phyloP scores from a whole-genome alignment of 2,888 invertebrate genomes.

The Suillia variegata region DNA sequence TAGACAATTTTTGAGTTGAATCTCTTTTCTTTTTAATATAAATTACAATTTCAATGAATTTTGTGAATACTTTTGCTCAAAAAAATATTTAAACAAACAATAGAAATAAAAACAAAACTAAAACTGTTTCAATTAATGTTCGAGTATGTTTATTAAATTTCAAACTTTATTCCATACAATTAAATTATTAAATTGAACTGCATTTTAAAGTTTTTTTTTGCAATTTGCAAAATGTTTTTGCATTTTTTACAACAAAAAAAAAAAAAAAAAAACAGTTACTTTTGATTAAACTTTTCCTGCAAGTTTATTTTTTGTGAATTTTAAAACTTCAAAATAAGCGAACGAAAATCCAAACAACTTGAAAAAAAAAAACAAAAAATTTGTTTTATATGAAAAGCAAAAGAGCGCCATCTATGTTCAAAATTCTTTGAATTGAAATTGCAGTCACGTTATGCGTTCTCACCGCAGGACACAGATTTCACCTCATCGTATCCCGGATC shows the following conservation, averaged over 20 bases:
- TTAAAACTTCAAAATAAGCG: conserved; percentile 6
- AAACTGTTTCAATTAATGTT: conserved; percentile 1
- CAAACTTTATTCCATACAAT: too few species aligned
- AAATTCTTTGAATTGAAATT: conserved; percentile 55
- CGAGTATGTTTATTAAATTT: conserved; percentile 12
- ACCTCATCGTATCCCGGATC: conserved; percentile 59
- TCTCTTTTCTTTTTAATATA: background rate
- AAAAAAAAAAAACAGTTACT: background rate
- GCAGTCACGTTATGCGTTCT: conserved; percentile 63
- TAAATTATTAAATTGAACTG: too few species aligned
- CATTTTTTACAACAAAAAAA: background rate
- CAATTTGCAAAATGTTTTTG: background rate
- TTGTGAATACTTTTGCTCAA: conserved; percentile 13
- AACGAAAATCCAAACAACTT: conserved; percentile 16
- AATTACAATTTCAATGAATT: conserved; percentile 21
- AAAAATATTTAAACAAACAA: background rate
- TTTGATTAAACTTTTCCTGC: background rate
- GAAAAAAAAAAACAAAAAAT: conserved; percentile 7
- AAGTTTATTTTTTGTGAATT: conserved; percentile 5
- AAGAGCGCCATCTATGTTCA: conserved; percentile 53
- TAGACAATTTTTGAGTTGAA: background rate
- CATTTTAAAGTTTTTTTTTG: background rate
- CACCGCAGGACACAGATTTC: conserved; percentile 63
- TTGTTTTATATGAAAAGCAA: conserved; percentile 43
- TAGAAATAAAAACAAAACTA: conserved; percentile 1